Conservation (phyloP, 92 coral and sea anemone genomes). For the Zoanthus sociatus region DNA sequence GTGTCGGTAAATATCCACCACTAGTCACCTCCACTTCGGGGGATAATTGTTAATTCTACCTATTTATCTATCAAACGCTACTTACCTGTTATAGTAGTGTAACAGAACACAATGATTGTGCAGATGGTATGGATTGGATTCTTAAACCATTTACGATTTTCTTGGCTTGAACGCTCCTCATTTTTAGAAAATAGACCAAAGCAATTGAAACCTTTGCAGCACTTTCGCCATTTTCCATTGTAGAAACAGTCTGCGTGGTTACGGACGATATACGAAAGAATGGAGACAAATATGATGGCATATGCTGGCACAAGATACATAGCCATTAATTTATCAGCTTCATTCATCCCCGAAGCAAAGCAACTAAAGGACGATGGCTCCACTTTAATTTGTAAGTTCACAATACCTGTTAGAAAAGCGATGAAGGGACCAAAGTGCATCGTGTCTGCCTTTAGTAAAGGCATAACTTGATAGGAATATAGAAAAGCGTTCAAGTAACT, state of each 20-base stretch:
- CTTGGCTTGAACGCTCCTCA: background rate
- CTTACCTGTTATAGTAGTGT: slow-evolving; percentile 77
- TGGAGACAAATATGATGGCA: slow-evolving; percentile 62
- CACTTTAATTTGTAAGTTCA: slow-evolving; percentile 64
- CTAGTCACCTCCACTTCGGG: no score
- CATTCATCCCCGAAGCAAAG: slow-evolving; percentile 77
- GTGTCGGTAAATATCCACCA: no score
- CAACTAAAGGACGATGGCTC: slow-evolving; percentile 54
- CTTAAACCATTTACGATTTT: slow-evolving; percentile 63
- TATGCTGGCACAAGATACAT: slow-evolving; percentile 86
- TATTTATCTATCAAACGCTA: background rate
- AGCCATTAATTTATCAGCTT: slow-evolving; percentile 83
- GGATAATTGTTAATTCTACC: no score
- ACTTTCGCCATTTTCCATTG: slow-evolving; percentile 31
- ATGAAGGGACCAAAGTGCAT: slow-evolving; percentile 71
- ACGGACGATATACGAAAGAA: slow-evolving; percentile 67
- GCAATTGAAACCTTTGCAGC: slow-evolving; percentile 1
- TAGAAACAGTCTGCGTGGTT: slow-evolving; percentile 71
- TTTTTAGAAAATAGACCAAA: background rate
- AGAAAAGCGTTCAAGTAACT: slow-evolving; percentile 93
- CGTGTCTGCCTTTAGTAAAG: slow-evolving; percentile 63
- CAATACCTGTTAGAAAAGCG: slow-evolving; percentile 73
- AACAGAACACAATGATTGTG: slow-evolving; percentile 91
- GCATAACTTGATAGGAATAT: slow-evolving; percentile 91
- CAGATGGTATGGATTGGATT: slow-evolving; percentile 92